These are phyloP conservation scores for Gasteruption jaculator DNA, from an alignment of 2,888 invertebrate genomes.

Conservation along the genomic window DNA sequence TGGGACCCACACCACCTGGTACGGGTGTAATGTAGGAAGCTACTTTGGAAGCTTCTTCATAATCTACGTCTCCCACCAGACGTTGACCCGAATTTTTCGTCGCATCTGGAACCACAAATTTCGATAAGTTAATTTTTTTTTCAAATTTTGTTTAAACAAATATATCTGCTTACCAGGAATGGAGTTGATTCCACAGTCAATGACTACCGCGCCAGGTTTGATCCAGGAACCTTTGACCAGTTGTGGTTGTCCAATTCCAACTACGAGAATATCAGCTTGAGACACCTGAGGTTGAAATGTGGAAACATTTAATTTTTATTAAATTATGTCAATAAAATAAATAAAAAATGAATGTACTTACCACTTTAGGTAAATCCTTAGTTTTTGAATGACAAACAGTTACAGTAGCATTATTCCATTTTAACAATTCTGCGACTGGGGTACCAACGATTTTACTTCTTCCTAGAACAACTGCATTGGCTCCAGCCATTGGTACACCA, in stretches of 20 bases:
- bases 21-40: conserved; percentile 93
- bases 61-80: conserved; percentile 94
- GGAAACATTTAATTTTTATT: conserved; percentile 10
- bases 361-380: conserved; percentile 70
- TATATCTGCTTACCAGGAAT: conserved; percentile 64
- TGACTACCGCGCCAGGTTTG: conserved; percentile 95
- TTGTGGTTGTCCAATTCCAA: conserved; percentile 86
- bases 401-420: conserved; percentile 96
- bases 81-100: conserved; percentile 75
- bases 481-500: conserved; percentile 74
- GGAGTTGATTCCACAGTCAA: conserved; percentile 97
- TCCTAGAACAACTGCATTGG: conserved; percentile 89
- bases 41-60: conserved; percentile 70
- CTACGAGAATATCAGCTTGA: conserved; percentile 93
- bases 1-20: conserved; percentile 96
- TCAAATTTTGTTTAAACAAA: background rate
- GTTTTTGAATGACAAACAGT: conserved; percentile 97
- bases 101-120: conserved; percentile 57
- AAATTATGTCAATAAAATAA: background rate
- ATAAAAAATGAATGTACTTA: conserved; percentile 41
- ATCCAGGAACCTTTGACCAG: conserved; percentile 94
- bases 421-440: conserved; percentile 87
- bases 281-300: conserved; percentile 54
- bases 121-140: conserved; percentile 9
- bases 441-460: conserved; percentile 98